Base-by-base conservation (phyloP, 2,888 invertebrate species). In the Disparrhopalites patrizii region DNA sequence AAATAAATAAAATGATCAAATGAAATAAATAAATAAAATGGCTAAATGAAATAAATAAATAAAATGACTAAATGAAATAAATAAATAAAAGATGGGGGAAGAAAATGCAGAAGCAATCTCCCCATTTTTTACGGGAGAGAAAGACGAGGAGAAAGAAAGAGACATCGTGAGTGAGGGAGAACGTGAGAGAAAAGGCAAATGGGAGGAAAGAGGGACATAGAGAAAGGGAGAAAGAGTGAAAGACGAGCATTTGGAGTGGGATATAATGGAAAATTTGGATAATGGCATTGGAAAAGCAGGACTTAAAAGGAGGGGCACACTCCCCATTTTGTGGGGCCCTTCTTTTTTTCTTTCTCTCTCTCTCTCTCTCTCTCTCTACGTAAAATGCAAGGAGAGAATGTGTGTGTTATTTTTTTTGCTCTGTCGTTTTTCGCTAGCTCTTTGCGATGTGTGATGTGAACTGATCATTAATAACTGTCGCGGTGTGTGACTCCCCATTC, bases 401-500 rank as follows among this genome's bases (percentile, higher is more conserved):
- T 52, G 52, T 52, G 52, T 52, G 52, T 60, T 30, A 47, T 15
- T 60, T 60, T 60, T 60, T 61, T 36, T 43, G 47, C 47, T 50
- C 60, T 61, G 60, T 61, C 60, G 60, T 61, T 61, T 61, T 61
- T 61, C 60, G 60, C 60, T 61, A 52, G 62, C 62, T 54, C 40
- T 67, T 63, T 67, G 58, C 62, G 58, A 63, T 67, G 67, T 67
- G 63, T 61, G 60, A 67, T 57, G 57, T 68, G 70, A 71, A 65
- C 63, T 65, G 69, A 67, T 70, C 72, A 72, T 72, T 72, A 72
- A 70, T 72, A 72, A 67, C 72, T 72, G 72, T 72, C 72, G 68
- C 68, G 63, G 65, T 67, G 67, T 71, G 67, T 67, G 68, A 72
- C 70, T 70, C 70, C 70, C 72, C 70, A 68, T 70, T 71, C 67